A percentile compares a stretch with the other conserved stretches of the same genome.
Evolutionary conservation across 1,140 invertebrate species (phyloP).

Genomic region (Polypedilum pembai): DNA sequence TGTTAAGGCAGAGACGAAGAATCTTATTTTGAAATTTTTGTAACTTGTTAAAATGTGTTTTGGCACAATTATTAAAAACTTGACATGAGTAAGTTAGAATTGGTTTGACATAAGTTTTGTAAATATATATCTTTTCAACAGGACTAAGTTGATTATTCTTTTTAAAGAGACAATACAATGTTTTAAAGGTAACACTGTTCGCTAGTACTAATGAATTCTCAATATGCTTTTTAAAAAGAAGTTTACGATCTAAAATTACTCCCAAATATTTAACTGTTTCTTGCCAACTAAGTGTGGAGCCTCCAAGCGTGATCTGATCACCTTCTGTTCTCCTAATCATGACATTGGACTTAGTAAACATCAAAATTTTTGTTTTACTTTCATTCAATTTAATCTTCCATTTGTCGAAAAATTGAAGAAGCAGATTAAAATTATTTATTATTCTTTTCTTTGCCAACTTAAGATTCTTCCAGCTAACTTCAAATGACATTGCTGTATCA

Average conservation of each 20-base stretch:
- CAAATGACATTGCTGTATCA: constrained; percentile 33
- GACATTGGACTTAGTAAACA: background rate
- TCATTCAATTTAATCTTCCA: background rate
- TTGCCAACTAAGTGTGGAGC: background rate
- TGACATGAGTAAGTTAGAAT: background rate
- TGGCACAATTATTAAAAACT: background rate
- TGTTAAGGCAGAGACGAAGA: too few relatives aligned
- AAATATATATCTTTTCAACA: background rate
- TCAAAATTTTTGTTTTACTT: background rate
- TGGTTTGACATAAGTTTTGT: background rate
- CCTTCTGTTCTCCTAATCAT: background rate
- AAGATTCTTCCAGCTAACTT: background rate
- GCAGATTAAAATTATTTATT: background rate
- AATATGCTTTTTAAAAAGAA: background rate
- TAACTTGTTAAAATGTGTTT: too few relatives aligned
- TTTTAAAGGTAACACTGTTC: background rate
- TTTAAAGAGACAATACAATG: too few relatives aligned
- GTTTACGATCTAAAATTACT: background rate
- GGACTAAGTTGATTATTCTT: too few relatives aligned
- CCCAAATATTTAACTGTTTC: background rate
- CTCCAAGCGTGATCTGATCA: background rate
- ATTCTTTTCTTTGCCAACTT: background rate
- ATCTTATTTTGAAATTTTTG: too few relatives aligned
- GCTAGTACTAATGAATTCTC: background rate
- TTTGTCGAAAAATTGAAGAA: background rate